Conservation (phyloP, 2,113 vertebrate species). For the Grallaria varia region DNA sequence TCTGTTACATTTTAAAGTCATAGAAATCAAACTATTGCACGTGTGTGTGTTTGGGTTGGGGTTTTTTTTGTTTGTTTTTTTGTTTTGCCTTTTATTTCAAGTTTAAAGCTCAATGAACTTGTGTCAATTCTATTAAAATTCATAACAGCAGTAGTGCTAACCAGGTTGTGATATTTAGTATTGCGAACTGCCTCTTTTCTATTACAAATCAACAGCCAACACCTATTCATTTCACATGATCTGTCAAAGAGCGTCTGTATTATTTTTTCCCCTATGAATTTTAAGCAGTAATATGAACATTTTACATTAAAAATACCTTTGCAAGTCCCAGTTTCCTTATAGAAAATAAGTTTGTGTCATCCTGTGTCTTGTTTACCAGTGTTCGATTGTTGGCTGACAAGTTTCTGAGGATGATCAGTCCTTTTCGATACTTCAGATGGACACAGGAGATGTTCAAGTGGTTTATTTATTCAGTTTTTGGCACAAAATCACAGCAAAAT, state of each 20-base stretch:
- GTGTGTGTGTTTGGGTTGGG: not conserved
- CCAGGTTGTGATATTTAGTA: not conserved
- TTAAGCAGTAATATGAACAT: not conserved
- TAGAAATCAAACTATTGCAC: not conserved
- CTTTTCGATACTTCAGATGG: not conserved
- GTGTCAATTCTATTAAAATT: not conserved
- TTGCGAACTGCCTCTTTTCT: not conserved
- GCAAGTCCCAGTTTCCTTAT: not conserved
- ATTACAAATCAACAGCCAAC: not conserved
- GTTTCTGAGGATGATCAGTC: not conserved
- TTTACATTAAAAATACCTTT: not conserved
- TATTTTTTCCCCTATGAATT: not conserved
- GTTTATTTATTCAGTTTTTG: not conserved
- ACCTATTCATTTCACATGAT: not conserved
- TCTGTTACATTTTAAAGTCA: not conserved
- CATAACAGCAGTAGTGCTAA: not conserved
- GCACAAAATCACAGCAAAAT: not conserved
- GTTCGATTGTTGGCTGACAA: not conserved
- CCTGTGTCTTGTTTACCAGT: not conserved
- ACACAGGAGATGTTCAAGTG: not conserved
- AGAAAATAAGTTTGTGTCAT: not conserved
- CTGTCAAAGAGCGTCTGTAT: not conserved
- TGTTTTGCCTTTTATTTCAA: not conserved
- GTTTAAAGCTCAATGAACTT: not conserved
- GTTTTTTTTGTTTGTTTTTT: not conserved